Percentiles rank a stretch among this genome's conserved stretches.
Conservation (phyloP, 1,140 invertebrate species). For the Phthorimaea operculella region DNA sequence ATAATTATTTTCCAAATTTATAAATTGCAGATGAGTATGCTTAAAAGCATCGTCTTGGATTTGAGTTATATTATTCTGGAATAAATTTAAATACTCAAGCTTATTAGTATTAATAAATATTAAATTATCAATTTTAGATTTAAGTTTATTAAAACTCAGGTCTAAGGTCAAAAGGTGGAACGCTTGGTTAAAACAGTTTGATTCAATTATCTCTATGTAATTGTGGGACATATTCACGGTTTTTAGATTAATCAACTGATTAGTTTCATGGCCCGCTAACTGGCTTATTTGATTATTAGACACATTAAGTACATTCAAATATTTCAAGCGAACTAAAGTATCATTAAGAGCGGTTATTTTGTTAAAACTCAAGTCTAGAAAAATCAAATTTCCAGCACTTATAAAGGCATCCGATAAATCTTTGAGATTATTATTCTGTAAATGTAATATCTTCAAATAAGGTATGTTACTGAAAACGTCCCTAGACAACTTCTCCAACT, state of each 20-base stretch:
- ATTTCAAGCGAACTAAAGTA: constrained; percentile 35
- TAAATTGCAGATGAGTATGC: constrained; percentile 27
- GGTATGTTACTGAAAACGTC: constrained; percentile 12
- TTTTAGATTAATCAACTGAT: constrained; percentile 28
- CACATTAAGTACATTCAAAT: constrained; percentile 31
- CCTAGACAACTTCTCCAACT: constrained; percentile 6
- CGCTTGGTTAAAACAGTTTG: constrained; percentile 40
- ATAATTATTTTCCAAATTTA: constrained; percentile 41
- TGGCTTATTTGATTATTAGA: constrained; percentile 33
- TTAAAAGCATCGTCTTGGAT: constrained; percentile 39
- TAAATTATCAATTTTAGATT: constrained; percentile 25
- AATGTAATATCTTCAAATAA: constrained; percentile 24
- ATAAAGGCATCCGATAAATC: constrained; percentile 25
- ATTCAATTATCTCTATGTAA: constrained; percentile 33
- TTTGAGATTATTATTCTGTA: constrained; percentile 34
- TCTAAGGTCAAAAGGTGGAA: constrained; percentile 34
- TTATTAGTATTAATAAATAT: constrained; percentile 38
- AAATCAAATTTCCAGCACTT: constrained; percentile 24
- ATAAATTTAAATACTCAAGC: constrained; percentile 35
- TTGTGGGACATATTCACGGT: constrained; percentile 42
- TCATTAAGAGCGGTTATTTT: constrained; percentile 27
- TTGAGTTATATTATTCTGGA: constrained; percentile 35
- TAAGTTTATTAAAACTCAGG: constrained; percentile 42
- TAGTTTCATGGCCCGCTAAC: constrained; percentile 35
- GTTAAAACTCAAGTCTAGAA: constrained; percentile 38